Conservation (phyloP, 2,888 invertebrate species). For the Acleris cristana region DNA sequence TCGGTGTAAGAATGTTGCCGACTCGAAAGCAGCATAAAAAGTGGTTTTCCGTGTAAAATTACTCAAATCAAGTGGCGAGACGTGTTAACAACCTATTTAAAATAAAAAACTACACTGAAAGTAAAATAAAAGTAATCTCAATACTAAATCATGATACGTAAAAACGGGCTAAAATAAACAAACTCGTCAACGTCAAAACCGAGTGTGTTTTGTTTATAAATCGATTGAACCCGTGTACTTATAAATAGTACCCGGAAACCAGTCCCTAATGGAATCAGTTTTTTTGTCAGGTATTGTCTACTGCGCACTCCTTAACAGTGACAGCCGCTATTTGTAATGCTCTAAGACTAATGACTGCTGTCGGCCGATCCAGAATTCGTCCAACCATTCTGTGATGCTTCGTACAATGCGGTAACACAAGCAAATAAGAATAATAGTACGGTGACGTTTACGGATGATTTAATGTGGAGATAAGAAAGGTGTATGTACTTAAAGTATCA, state of each 20-base stretch:
- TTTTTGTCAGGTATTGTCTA: slow-evolving; percentile 46
- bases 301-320: slow-evolving; percentile 47
- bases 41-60: neutral
- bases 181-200: slow-evolving; percentile 15
- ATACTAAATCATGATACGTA: neutral
- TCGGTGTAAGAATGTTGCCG: slow-evolving; percentile 20
- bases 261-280: slow-evolving; percentile 37
- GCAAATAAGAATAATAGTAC: slow-evolving; percentile 20
- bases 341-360: slow-evolving; percentile 58
- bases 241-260: slow-evolving; percentile 35
- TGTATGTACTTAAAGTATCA: neutral
- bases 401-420: neutral
- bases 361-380: slow-evolving; percentile 51
- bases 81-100: neutral
- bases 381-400: slow-evolving; percentile 36
- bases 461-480: neutral
- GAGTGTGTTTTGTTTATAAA: slow-evolving; percentile 26
- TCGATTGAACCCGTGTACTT: slow-evolving; percentile 19
- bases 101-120: neutral
- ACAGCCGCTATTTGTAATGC: slow-evolving; percentile 65
- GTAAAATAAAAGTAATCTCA: neutral
- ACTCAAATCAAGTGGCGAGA: neutral
- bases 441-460: slow-evolving; percentile 1
- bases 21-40: slow-evolving; percentile 8
- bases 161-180: neutral